Base-by-base conservation (phyloP, 1,140 invertebrate genomes). In the Lepidurus apus region DNA sequence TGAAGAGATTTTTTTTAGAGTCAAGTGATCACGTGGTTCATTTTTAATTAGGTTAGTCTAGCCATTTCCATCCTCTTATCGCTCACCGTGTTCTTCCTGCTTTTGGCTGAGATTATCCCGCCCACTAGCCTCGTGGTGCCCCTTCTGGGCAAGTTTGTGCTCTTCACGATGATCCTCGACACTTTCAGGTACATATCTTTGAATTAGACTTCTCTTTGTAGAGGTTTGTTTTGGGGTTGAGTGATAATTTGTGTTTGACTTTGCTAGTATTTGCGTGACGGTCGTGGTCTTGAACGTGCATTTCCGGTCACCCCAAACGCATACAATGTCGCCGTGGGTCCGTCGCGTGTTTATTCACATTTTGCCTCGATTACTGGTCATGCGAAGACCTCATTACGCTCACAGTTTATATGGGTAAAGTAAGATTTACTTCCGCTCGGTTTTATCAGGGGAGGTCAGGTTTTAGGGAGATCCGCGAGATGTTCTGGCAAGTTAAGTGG, bases 131-230 rank as follows among this genome's bases (percentile, higher is more conserved):
- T 99, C 79, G 97, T 98, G 74, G 96, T 99, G 82, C 97, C 98
- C 79, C 89, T 99, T 80, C 91, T 99, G 80, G 97, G 98, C 81
- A 99, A 99, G 88, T 99, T 99, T 87, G 93, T 99, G 82, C 91
- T 99, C 78, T 99, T 99, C 89, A 99, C 98, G 75, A 98, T 99
- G 96, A 98, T 99, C 83, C 90, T 99, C 81, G 97, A 99, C 85
- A 95, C 94, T 73, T 93, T 95, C 86, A 99, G 97, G 91, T 95
- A 87, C 87, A 86, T 6, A 65, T 17, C 5, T 65, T 34, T 34
- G 7, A 65, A 65, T 65, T 21, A 65, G 53, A 13, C 21, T 65
- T 65, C n/a, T 21, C 21, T 65, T 13, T 7, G 53, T n/a, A 65
- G 53, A 21, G 8, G 4, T 17, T n/a, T n/a, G 21, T 3, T 65